Evolutionary conservation across 2,113 vertebrate genomes (phyloP), one percentile per base, ranked within the genome.

Genomic region (Gopherus evgoodei): DNA sequence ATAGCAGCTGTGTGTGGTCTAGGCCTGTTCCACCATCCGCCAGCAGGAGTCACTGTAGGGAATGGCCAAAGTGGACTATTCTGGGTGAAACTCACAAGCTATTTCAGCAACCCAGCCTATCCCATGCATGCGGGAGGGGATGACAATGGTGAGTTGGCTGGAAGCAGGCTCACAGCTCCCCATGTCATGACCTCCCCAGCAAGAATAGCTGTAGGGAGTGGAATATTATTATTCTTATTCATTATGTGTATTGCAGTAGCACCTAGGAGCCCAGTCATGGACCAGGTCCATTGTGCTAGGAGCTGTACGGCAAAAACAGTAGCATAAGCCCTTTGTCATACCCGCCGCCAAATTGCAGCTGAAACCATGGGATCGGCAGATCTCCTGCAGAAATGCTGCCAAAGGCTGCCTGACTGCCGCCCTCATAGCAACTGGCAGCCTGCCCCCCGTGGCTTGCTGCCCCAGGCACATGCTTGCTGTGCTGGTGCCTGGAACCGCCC

Each of bases 261-360:
- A 1, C 11, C 5, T 2, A 1, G 0, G 1, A 87, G 47, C 49
- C 12, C 21, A 14, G 24, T 11, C 0, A 19, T 1, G 83, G 59
- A 38, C n/a, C 69, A 75, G 35, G 11, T 11, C 69, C 22, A 6
- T 42, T 42, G 19, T 38, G 10, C 16, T 29, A 56, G 19, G 52
- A 12, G 44, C 78, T 50, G 59, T n/a, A 24, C 24, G 35, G 25
- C 84, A 42, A 24, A 75, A 54, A 7, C 52, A 38, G 29, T 25
- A 4, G 14, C 0, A 0, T 1, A 5, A 42, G 27, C 25, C 4
- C 47, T 49, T 49, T 11, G 10, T 49, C 2, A 10, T 49, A 49
- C 47, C 47, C 9, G 9, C 47, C 3, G 1, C 47, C 10, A 11
- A 49, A 49, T 49, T 49, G 47, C 47, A 49, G 47, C 47, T 11